Conservation (phyloP, 1,140 invertebrate species). For the Drosophila santomea region DNA sequence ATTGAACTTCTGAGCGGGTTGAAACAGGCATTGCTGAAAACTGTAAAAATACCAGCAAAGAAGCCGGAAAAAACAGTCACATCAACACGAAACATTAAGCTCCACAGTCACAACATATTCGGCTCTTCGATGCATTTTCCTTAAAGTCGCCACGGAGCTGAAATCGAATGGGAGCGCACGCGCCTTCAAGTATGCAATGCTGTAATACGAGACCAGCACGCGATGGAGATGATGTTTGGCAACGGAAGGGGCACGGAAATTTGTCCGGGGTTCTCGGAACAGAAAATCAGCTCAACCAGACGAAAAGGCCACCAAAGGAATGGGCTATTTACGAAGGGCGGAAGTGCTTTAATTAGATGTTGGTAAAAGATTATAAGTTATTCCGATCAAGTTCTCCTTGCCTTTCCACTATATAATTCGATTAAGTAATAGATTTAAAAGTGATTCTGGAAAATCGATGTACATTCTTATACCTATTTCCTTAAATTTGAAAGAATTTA, state of each 20-base stretch:
- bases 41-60: constrained; percentile 32
- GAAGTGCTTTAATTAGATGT: constrained; percentile 28
- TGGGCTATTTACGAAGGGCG: constrained; percentile 12
- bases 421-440: not conserved
- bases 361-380: constrained; percentile 11
- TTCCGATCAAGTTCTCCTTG: not conserved
- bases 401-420: not conserved
- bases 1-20: constrained; percentile 65
- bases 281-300: constrained; percentile 8
- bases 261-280: constrained; percentile 2
- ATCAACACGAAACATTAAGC: constrained; percentile 66
- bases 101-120: constrained; percentile 65
- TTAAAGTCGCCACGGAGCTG: constrained; percentile 50
- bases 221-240: constrained; percentile 39
- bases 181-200: constrained; percentile 55
- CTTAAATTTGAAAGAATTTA: no score
- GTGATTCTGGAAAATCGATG: no score
- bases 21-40: constrained; percentile 40
- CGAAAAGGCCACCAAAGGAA: not conserved
- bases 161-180: constrained; percentile 46
- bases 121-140: constrained; percentile 25
- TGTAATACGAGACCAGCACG: constrained; percentile 66
- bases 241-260: not conserved
- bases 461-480: no score
- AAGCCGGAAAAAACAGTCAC: constrained; percentile 16